Conservation (phyloP, 2,888 invertebrate genomes). For the Drosophila mulleri region DNA sequence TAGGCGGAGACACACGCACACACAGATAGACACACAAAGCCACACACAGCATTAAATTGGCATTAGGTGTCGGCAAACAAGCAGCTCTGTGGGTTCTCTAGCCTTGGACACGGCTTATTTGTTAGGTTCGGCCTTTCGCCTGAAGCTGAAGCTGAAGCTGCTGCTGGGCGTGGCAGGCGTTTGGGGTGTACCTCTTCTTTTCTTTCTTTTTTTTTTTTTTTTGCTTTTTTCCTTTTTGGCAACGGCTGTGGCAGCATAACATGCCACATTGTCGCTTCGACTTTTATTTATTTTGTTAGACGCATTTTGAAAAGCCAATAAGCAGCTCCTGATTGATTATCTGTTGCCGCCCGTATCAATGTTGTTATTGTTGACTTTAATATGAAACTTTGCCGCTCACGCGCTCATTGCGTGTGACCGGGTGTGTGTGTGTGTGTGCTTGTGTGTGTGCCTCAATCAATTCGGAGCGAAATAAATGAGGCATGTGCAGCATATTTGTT, state of each 20-base stretch:
- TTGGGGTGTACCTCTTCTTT: not conserved
- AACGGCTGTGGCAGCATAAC: constrained; percentile 47
- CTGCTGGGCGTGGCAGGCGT: not conserved
- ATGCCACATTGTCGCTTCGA: constrained; percentile 73
- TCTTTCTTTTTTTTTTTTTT: not conserved
- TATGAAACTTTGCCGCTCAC: constrained; percentile 35
- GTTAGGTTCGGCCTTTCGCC: constrained; percentile 5
- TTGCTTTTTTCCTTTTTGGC: not conserved
- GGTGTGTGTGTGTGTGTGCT: constrained; percentile 17
- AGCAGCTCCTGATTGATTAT: constrained; percentile 80
- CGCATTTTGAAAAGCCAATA: constrained; percentile 78
- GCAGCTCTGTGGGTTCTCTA: constrained; percentile 43
- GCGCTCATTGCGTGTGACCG: constrained; percentile 6
- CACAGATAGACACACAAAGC: constrained; percentile 25
- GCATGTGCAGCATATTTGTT: constrained; percentile 53
- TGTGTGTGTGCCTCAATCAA: constrained; percentile 64
- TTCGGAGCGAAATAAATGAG: constrained; percentile 75
- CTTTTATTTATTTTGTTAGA: constrained; percentile 77
- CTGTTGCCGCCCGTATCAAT: constrained; percentile 47
- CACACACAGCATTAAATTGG: constrained; percentile 68
- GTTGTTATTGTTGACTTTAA: constrained; percentile 45
- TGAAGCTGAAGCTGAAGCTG: not conserved
- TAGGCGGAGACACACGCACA: constrained; percentile 37
- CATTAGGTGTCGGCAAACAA: constrained; percentile 54
- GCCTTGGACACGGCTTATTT: constrained; percentile 45